phyloP scores from a whole-genome alignment of 35 echinoderm and acorn worm species.

The Nesometra sesokonis region DNA sequence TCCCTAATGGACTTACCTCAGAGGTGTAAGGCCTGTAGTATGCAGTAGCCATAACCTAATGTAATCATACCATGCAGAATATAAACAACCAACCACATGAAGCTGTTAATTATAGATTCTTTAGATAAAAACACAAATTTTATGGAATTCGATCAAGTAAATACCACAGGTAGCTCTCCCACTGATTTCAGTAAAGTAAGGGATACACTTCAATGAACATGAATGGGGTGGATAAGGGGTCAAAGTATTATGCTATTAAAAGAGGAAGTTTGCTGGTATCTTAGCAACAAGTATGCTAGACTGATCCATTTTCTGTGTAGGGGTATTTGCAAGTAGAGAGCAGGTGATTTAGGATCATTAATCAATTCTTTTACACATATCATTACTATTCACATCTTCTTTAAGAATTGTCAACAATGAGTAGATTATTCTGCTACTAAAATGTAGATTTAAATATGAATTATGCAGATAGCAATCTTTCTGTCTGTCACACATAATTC shows the following conservation, averaged over 20 bases:
- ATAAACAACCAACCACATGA: too few species aligned
- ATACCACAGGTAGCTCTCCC: background rate
- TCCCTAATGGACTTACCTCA: too few species aligned
- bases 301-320: background rate
- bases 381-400: too few species aligned
- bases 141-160: background rate
- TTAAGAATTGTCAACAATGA: too few species aligned
- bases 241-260: background rate
- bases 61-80: too few species aligned
- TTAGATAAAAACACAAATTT: too few species aligned
- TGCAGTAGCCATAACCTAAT: background rate
- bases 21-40: background rate
- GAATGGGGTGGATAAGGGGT: background rate
- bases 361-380: background rate
- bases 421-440: too few species aligned
- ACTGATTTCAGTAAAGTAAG: background rate
- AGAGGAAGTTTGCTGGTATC: background rate
- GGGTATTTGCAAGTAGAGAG: background rate
- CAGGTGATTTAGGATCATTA: background rate
- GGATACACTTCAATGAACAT: background rate
- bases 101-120: too few species aligned
- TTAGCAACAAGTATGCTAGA: background rate
- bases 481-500: too few species aligned
- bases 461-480: too few species aligned
- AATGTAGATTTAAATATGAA: too few species aligned